Evolutionary conservation across 2,888 invertebrate genomes (phyloP).

Genomic region (Cetonia aurata): DNA sequence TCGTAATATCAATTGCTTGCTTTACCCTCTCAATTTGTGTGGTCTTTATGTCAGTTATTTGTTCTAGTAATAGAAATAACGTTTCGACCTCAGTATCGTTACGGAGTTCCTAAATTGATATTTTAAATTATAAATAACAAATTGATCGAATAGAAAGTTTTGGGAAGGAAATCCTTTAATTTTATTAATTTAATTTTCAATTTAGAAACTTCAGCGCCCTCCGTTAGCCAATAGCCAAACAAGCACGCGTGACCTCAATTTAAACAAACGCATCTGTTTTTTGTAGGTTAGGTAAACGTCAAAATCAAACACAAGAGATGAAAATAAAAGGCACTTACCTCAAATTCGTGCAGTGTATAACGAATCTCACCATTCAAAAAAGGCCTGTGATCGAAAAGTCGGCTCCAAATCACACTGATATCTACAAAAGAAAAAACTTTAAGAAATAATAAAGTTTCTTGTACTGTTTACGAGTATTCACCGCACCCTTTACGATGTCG

Average conservation of each 20-base stretch:
- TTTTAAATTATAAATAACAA: not conserved
- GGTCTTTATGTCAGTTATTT: constrained; percentile 82
- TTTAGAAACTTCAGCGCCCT: not conserved
- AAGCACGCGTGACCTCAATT: too few species aligned
- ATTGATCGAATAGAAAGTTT: not conserved
- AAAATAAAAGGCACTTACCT: constrained; percentile 70
- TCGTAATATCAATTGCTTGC: constrained; percentile 71
- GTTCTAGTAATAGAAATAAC: constrained; percentile 82
- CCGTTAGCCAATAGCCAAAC: not conserved
- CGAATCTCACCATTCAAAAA: constrained; percentile 89
- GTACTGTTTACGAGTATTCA: not conserved
- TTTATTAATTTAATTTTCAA: not conserved
- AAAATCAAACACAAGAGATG: constrained; percentile 9
- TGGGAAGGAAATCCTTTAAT: not conserved
- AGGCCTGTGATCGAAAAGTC: constrained; percentile 89
- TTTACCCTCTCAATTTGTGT: constrained; percentile 79
- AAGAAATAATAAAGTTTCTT: constrained; percentile 46
- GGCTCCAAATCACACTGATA: constrained; percentile 84
- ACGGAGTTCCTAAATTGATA: constrained; percentile 70
- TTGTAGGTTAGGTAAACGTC: constrained; percentile 26
- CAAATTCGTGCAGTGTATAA: constrained; percentile 86
- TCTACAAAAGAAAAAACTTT: constrained; percentile 70
- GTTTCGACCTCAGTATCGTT: constrained; percentile 84
- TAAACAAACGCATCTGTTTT: not conserved
- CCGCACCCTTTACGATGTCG: constrained; percentile 61